Percentiles rank a stretch among this genome's conserved stretches.
phyloP scores from a whole-genome alignment of 1,140 invertebrate genomes.

The Protaetia brevitarsis region DNA sequence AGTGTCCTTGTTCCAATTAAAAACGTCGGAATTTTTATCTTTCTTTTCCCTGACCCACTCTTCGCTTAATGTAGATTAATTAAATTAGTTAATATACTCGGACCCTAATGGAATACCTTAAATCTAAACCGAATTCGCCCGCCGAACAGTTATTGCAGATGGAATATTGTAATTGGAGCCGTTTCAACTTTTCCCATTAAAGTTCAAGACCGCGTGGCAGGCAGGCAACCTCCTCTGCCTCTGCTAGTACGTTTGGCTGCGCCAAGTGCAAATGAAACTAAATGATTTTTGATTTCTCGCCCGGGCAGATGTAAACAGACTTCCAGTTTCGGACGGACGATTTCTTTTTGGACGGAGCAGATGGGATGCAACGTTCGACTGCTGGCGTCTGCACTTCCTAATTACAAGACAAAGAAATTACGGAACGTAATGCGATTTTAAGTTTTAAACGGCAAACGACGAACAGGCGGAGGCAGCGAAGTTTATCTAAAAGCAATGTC shows the following conservation, averaged over 20 bases:
- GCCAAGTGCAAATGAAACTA: conserved; percentile 8
- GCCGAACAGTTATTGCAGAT: neutral
- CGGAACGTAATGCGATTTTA: neutral
- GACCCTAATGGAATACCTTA: conserved; percentile 8
- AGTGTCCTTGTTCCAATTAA: neutral
- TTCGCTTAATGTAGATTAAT: conserved; percentile 4
- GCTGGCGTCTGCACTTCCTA: neutral
- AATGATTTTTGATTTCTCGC: conserved; percentile 4
- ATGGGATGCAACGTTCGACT: neutral
- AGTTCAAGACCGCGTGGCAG: conserved; percentile 11
- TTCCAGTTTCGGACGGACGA: neutral
- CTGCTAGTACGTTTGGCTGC: neutral
- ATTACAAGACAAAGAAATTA: neutral
- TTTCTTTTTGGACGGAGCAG: neutral
- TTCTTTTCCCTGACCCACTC: neutral
- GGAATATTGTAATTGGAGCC: conserved; percentile 12
- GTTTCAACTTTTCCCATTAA: conserved; percentile 16
- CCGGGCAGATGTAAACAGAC: neutral
- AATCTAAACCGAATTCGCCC: neutral
- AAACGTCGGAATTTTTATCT: neutral
- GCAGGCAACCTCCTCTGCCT: no score
- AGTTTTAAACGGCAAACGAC: neutral
- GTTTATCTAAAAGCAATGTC: no score
- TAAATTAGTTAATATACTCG: conserved; percentile 11
- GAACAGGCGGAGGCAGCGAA: no score